Conservation (phyloP, 30 jellyfish, hydroid and myxozoan species). For the Pelagia noctiluca region DNA sequence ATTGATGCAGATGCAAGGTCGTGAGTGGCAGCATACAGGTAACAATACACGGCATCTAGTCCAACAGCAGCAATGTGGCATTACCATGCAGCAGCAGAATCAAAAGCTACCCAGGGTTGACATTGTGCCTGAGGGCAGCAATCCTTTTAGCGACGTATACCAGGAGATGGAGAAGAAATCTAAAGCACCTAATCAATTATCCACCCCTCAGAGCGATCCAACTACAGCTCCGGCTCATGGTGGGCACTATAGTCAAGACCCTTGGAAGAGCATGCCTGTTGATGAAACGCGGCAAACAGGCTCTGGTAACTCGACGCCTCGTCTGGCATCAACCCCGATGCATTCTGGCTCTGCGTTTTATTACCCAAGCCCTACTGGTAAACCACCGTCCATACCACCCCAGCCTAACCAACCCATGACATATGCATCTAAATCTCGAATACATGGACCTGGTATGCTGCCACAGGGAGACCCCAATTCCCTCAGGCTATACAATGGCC, state of each 20-base stretch:
- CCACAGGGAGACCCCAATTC: background rate
- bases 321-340: conserved; percentile 26
- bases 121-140: conserved; percentile 64
- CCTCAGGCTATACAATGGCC: background rate
- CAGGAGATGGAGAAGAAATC: conserved; percentile 67
- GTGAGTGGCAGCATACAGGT: conserved; percentile 13
- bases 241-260: conserved; percentile 2
- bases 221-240: conserved; percentile 19
- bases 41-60: background rate
- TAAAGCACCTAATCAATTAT: conserved; percentile 7
- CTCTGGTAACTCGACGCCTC: conserved; percentile 47
- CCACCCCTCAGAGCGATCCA: conserved; percentile 37
- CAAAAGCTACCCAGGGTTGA: conserved; percentile 34
- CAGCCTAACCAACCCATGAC: background rate
- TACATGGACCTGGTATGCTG: background rate
- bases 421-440: background rate
- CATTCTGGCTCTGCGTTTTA: conserved; percentile 44
- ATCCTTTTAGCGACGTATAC: conserved; percentile 65
- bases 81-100: conserved; percentile 5
- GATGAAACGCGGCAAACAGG: conserved; percentile 6
- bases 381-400: background rate
- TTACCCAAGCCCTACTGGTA: conserved; percentile 36
- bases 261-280: conserved; percentile 41
- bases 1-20: conserved; percentile 18
- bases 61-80: conserved; percentile 29